Evolutionary conservation across 1,140 invertebrate genomes (phyloP), one percentile per base, ranked within the genome.

Genomic region (Aleiodes sp.): DNA sequence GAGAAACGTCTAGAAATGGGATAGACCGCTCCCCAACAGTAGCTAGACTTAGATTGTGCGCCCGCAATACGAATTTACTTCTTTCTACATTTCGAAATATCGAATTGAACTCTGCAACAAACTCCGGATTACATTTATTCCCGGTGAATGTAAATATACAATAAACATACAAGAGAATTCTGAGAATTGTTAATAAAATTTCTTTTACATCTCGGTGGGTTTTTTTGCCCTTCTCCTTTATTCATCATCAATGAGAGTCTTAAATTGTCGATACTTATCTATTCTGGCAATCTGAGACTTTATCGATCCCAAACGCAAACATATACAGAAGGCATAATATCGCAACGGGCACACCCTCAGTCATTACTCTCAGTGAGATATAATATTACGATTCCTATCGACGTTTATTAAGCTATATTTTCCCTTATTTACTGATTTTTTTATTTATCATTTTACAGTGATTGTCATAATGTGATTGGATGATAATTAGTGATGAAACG

Each of bases 291-390:
- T 39, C 68, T 33, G 29, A 41, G 33, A 61, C 43, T 72, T 69
- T 78, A 80, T 80, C 76, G 78, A 82, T 79, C 73, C 66, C n/a
- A n/a, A 66, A 37, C 65, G 74, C 76, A 16, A 56, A 26, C 24
- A 12, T 28, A 59, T 16, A 41, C 8, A 59, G n/a, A 59, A 59
- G 56, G 14, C 75, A 65, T 72, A 76, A 75, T 56, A 66, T 65
- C 66, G n/a, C n/a, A n/a, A 65, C 61, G 46, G 57, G 61, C 56
- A 61, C 73, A 73, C 71, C 70, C 78, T 78, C 28, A 29, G 73
- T 80, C 76, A 81, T 82, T 82, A 82, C 73, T 81, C 72, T 81
- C 77, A 71, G 66, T 73, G 72, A 78, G 76, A 82, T 80, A 81
- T 80, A 80, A 82, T 78, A 81, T 82, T 82, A 81, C 80, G 68